These are phyloP conservation scores for Rhynchomys soricoides DNA, from an alignment of 2,113 vertebrate genomes.

Conservation along the genomic window DNA sequence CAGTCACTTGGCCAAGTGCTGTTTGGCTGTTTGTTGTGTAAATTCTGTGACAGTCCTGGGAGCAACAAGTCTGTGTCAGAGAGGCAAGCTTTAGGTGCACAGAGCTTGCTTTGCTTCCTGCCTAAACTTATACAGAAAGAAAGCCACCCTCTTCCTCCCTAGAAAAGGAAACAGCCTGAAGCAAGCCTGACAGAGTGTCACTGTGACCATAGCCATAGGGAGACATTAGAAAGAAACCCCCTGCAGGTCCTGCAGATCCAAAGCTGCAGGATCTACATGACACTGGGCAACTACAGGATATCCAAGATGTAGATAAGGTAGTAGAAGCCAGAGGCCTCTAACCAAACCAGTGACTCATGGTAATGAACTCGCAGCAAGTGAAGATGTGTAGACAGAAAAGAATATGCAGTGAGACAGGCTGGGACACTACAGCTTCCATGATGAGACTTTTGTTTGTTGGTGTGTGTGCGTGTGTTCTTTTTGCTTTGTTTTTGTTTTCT, in stretches of 20 bases:
- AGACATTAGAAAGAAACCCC: neutral
- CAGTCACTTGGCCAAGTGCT: rapidly evolving
- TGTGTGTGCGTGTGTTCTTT: neutral
- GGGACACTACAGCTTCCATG: neutral
- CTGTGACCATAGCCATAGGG: rapidly evolving
- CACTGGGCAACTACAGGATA: neutral
- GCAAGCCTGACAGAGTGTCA: rapidly evolving
- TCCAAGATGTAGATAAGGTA: neutral
- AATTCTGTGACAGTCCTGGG: neutral
- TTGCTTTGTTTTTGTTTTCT: neutral
- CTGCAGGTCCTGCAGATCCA: too few relatives aligned
- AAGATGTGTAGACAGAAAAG: neutral
- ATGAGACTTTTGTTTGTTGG: neutral
- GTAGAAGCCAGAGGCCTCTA: neutral
- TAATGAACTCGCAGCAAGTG: neutral
- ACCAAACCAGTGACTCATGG: neutral
- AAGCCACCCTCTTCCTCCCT: neutral
- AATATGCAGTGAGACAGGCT: neutral
- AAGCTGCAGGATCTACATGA: neutral
- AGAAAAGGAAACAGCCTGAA: neutral
- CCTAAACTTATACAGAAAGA: neutral
- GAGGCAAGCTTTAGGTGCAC: neutral
- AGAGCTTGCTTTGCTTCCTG: neutral
- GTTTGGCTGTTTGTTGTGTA: neutral
- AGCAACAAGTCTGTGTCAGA: rapidly evolving